A percentile compares a stretch with the other conserved stretches of the same genome.
Conservation (phyloP, 2,888 invertebrate genomes). For the Drosophila merina region DNA sequence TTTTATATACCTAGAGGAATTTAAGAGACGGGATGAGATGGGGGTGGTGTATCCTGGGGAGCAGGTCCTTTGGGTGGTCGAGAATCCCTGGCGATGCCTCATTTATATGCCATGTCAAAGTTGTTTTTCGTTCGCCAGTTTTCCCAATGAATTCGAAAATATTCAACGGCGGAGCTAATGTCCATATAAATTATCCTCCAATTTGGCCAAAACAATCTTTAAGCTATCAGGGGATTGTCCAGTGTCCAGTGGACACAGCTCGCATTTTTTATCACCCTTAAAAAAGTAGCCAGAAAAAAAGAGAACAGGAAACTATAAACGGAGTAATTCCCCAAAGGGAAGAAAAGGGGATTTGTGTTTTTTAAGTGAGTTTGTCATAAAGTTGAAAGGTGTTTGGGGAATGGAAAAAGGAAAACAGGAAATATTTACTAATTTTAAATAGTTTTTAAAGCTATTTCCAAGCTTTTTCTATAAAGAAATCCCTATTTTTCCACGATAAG, state of each 20-base stretch:
- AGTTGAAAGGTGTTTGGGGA: constrained; percentile 3
- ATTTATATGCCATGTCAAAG: constrained; percentile 32
- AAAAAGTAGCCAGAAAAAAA: background rate
- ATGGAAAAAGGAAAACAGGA: too few species aligned
- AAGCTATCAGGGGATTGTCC: constrained; percentile 40
- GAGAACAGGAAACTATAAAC: background rate
- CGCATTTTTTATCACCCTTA: constrained; percentile 36
- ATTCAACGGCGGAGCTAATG: constrained; percentile 27
- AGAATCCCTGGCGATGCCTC: constrained; percentile 24
- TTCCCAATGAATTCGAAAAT: constrained; percentile 32
- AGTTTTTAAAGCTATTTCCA: too few species aligned
- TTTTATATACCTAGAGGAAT: too few species aligned
- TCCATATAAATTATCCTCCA: constrained; percentile 39
- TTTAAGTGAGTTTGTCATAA: background rate
- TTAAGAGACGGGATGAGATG: background rate
- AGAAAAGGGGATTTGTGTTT: background rate
- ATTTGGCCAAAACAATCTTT: constrained; percentile 31
- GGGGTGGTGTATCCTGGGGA: background rate
- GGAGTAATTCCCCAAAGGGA: constrained; percentile 17
- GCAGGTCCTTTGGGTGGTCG: constrained; percentile 4
- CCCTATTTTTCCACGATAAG: background rate
- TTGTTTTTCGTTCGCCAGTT: constrained; percentile 1
- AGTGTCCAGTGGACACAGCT: constrained; percentile 15
- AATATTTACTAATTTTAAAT: too few species aligned
- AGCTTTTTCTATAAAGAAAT: background rate